A percentile compares a stretch with the other conserved stretches of the same genome.
Evolutionary conservation across 1,140 invertebrate genomes (phyloP).

Genomic region (Procambarus virginalis): DNA sequence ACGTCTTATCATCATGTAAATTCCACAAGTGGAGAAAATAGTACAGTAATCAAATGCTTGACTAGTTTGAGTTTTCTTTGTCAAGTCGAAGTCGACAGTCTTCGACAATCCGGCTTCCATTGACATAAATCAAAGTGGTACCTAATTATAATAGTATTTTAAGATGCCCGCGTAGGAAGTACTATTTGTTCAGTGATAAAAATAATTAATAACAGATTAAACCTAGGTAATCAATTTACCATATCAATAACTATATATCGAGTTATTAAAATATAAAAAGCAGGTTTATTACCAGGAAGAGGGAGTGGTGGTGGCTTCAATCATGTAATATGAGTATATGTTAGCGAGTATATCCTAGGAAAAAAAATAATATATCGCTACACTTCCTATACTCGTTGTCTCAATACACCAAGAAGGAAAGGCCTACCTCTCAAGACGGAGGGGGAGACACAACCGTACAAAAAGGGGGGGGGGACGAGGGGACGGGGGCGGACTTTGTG

Average conservation of each 20-base stretch:
- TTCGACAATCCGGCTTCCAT: constrained; percentile 56
- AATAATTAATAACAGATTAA: constrained; percentile 62
- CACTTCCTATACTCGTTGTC: constrained; percentile 25
- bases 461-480: constrained; percentile 8
- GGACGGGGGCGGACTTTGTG: constrained; percentile 21
- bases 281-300: constrained; percentile 34
- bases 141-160: constrained; percentile 56
- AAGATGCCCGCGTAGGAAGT: constrained; percentile 49
- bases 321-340: neutral
- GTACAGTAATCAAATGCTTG: constrained; percentile 48
- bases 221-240: constrained; percentile 62
- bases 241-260: constrained; percentile 42
- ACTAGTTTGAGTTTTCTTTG: constrained; percentile 57
- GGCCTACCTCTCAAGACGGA: neutral
- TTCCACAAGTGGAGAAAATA: constrained; percentile 29
- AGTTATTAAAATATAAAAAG: constrained; percentile 56
- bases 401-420: constrained; percentile 38
- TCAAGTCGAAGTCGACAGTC: constrained; percentile 57
- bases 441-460: constrained; percentile 44
- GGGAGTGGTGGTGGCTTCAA: constrained; percentile 13
- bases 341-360: constrained; percentile 9
- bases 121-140: constrained; percentile 42
- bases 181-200: constrained; percentile 55
- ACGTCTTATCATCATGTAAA: constrained; percentile 16
- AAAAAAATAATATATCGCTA: neutral